phyloP scores from a whole-genome alignment of 2,797 vertebrate species.

The Enoplosus armatus region DNA sequence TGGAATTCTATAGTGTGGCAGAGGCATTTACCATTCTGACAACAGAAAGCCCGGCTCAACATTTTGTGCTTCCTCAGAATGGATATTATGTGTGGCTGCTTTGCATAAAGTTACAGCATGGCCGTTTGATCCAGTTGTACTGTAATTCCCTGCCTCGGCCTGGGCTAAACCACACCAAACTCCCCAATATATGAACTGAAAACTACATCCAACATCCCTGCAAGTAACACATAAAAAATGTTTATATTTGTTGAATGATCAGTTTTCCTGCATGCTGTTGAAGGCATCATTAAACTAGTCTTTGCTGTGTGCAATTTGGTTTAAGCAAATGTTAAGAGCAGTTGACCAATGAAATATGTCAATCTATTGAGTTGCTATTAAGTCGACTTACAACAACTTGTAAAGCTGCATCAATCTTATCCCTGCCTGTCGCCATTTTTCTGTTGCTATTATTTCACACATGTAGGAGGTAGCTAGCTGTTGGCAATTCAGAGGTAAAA shows the following conservation, averaged over 20 bases:
- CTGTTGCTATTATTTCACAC: too few relatives aligned
- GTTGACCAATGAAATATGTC: too few relatives aligned
- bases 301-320: background rate
- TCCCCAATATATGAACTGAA: background rate
- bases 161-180: background rate
- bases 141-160: background rate
- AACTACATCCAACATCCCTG: background rate
- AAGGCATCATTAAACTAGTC: background rate
- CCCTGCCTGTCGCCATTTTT: background rate
- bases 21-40: conserved; percentile 64
- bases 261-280: background rate
- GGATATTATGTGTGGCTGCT: conserved; percentile 28
- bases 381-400: too few relatives aligned
- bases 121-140: background rate
- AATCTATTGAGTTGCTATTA: too few relatives aligned
- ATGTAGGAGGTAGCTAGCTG: too few relatives aligned
- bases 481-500: too few relatives aligned
- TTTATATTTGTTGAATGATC: background rate
- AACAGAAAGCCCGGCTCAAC: conserved; percentile 43
- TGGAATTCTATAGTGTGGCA: conserved; percentile 54
- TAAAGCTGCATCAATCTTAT: too few relatives aligned
- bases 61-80: conserved; percentile 41
- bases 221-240: background rate
- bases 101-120: conserved; percentile 27
- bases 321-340: too few relatives aligned